phyloP scores from a whole-genome alignment of 2,113 vertebrate species.

The Ammodytes marinus region DNA sequence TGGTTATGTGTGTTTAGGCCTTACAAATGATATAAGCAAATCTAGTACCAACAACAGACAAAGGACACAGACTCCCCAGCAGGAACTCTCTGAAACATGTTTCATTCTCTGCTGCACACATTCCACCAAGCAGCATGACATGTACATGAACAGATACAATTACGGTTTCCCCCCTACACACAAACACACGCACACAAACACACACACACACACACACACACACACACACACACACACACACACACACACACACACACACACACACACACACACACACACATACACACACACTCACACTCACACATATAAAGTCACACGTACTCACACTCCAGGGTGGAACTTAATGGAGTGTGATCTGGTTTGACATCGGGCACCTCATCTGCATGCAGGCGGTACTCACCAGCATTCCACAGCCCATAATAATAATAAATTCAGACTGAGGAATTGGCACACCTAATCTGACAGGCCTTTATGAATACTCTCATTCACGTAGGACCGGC shows the following conservation, averaged over 20 bases:
- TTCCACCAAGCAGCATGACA: not conserved
- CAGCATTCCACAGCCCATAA: constrained; percentile 54
- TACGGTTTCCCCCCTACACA: not conserved
- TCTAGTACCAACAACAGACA: not conserved
- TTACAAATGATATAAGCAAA: not conserved
- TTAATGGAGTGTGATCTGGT: constrained; percentile 79
- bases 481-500: constrained; percentile 64
- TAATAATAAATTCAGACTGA: constrained; percentile 76
- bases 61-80: not conserved
- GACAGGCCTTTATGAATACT: constrained; percentile 78
- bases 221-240: constrained; percentile 18
- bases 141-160: constrained; percentile 38
- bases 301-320: constrained; percentile 1
- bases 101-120: not conserved
- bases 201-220: constrained; percentile 5
- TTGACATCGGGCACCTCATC: constrained; percentile 73
- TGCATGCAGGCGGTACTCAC: constrained; percentile 69
- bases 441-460: constrained; percentile 73
- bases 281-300: not conserved
- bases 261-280: not conserved
- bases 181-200: not conserved
- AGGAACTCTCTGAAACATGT: constrained; percentile 20
- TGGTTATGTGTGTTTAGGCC: not conserved
- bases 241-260: constrained; percentile 1
- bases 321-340: constrained; percentile 42